Evolutionary conservation across 37 sponge, comb jelly and placozoan species (phyloP).

Genomic region (Cliona cf. orientalis): DNA sequence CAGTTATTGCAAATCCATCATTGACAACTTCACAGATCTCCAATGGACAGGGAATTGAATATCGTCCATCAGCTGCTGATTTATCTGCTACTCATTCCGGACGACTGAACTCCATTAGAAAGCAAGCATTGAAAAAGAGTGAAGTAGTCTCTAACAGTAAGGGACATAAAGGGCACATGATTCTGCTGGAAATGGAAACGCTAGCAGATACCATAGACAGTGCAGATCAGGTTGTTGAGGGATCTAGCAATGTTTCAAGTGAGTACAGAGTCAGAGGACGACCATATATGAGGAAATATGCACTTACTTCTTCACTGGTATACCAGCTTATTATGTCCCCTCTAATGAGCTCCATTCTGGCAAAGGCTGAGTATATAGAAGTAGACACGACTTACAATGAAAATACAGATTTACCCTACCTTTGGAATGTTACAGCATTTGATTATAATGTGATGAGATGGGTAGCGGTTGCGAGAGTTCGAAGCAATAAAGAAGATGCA

Average conservation of each 20-base stretch:
- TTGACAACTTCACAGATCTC: background rate
- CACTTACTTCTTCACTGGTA: too few relatives aligned
- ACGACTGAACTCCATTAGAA: background rate
- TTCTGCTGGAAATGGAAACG: slow-evolving; percentile 8
- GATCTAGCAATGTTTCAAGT: background rate
- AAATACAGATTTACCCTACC: slow-evolving; percentile 8
- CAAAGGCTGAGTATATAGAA: background rate
- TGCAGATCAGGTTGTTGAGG: background rate
- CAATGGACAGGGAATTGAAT: background rate
- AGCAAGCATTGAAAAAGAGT: background rate
- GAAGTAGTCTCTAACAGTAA: background rate
- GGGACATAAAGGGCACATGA: background rate
- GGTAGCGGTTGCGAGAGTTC: slow-evolving; percentile 8
- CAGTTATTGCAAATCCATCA: background rate
- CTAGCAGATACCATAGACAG: slow-evolving; percentile 7
- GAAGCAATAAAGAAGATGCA: slow-evolving; percentile 8
- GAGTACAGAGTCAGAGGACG: background rate
- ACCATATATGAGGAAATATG: background rate
- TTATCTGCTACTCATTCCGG: background rate
- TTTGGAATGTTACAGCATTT: slow-evolving; percentile 1
- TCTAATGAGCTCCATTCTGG: background rate
- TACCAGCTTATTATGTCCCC: too few relatives aligned
- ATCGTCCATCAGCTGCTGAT: background rate
- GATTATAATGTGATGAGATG: slow-evolving; percentile 15
- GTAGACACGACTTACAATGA: background rate